These are phyloP conservation scores for Orgyia antiqua DNA, from an alignment of 2,888 invertebrate genomes.

Conservation along the genomic window DNA sequence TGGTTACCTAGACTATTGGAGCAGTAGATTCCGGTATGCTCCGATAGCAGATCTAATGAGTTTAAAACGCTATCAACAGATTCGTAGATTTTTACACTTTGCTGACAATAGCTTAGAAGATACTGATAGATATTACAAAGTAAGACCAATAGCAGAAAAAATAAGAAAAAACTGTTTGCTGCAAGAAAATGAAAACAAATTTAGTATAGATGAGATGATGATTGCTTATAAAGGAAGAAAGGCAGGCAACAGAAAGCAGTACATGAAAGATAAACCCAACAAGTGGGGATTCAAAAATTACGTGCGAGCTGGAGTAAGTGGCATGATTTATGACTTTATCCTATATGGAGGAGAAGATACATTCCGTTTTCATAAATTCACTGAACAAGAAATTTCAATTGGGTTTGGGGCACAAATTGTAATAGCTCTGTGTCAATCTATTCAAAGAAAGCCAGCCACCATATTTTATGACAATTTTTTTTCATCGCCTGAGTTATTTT, in stretches of 20 bases:
- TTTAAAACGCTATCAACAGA: constrained; percentile 25
- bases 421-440: constrained; percentile 1
- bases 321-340: constrained; percentile 38
- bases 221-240: constrained; percentile 36
- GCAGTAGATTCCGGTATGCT: constrained; percentile 11
- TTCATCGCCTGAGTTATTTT: constrained; percentile 6
- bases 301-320: constrained; percentile 30
- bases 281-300: constrained; percentile 40
- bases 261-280: constrained; percentile 32
- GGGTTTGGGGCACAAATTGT: constrained; percentile 10
- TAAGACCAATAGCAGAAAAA: constrained; percentile 20
- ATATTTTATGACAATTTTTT: constrained; percentile 17
- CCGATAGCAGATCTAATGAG: constrained; percentile 26
- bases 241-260: constrained; percentile 32
- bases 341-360: constrained; percentile 9
- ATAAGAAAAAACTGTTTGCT: constrained; percentile 21
- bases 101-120: constrained; percentile 21
- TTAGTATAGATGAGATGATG: constrained; percentile 40
- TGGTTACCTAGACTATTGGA: constrained; percentile 23
- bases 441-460: constrained; percentile 6
- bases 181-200: constrained; percentile 21
- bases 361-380: constrained; percentile 4
- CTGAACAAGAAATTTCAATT: constrained; percentile 9
- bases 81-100: constrained; percentile 28
- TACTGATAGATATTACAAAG: constrained; percentile 6